These are phyloP conservation scores for Samia ricini DNA, from an alignment of 1,140 invertebrate genomes.

Conservation along the genomic window DNA sequence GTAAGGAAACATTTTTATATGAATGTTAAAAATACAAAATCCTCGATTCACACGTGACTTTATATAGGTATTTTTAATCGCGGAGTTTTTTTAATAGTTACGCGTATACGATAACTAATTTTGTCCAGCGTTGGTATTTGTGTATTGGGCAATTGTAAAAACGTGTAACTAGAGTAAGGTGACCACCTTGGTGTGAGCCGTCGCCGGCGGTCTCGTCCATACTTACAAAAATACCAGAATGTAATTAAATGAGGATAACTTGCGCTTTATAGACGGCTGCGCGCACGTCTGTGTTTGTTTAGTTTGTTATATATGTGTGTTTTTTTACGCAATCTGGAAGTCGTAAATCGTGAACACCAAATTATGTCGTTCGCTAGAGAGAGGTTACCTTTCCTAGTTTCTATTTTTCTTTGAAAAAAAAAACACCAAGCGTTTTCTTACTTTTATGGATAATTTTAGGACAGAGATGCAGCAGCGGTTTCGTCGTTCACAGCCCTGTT, in stretches of 20 bases:
- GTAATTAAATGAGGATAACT: constrained; percentile 76
- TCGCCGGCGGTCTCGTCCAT: constrained; percentile 61
- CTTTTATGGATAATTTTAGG: not conserved
- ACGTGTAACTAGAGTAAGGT: constrained; percentile 21
- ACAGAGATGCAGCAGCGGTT: not conserved
- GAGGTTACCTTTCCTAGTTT: constrained; percentile 51
- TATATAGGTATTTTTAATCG: too few relatives aligned
- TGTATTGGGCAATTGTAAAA: too few relatives aligned
- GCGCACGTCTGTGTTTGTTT: constrained; percentile 72
- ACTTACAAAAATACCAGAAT: constrained; percentile 76
- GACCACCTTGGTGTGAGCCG: constrained; percentile 55
- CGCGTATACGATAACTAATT: too few relatives aligned
- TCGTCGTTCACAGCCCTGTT: not conserved
- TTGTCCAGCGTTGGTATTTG: too few relatives aligned
- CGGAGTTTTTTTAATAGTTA: too few relatives aligned
- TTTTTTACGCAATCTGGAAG: constrained; percentile 77
- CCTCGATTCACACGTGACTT: too few relatives aligned
- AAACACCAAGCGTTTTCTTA: constrained; percentile 2
- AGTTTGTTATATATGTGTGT: constrained; percentile 72
- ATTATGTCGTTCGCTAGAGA: constrained; percentile 72
- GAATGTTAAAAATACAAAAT: too few relatives aligned
- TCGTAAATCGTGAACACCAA: constrained; percentile 73
- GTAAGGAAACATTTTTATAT: too few relatives aligned
- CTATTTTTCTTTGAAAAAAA: constrained; percentile 19
- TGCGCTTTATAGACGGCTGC: constrained; percentile 73